Conservation (phyloP, 2,113 vertebrate species). For the Rhodinocichla rosea region DNA sequence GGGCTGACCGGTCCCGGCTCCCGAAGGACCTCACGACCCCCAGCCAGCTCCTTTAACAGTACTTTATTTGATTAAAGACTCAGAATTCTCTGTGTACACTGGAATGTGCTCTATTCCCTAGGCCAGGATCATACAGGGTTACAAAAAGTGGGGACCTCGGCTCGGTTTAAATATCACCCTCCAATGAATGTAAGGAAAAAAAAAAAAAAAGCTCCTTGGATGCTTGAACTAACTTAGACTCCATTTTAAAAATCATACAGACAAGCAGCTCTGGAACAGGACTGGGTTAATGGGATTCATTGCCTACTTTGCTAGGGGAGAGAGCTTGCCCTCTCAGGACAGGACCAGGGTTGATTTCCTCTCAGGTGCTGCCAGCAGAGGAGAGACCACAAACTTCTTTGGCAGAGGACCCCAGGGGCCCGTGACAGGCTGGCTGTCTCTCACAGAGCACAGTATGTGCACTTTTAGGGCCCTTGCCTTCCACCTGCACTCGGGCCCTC, state of each 20-base stretch:
- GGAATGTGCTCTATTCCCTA: constrained; percentile 91
- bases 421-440: neutral
- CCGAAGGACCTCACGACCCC: neutral
- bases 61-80: constrained; percentile 92
- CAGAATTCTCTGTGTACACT: constrained; percentile 75
- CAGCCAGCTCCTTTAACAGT: constrained; percentile 69
- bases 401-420: constrained; percentile 43
- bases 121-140: constrained; percentile 76
- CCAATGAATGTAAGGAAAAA: constrained; percentile 3
- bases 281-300: constrained; percentile 18
- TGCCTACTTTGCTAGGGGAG: constrained; percentile 26
- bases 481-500: neutral
- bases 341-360: neutral
- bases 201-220: constrained; percentile 25
- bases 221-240: constrained; percentile 62
- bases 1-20: neutral
- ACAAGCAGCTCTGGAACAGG: constrained; percentile 57
- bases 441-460: neutral
- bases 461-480: neutral
- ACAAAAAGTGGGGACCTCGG: constrained; percentile 71
- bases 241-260: constrained; percentile 72
- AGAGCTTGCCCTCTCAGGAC: neutral
- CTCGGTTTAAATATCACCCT: constrained; percentile 56
- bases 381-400: constrained; percentile 62
- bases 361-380: neutral